Evolutionary conservation across 2,797 vertebrate genomes (phyloP).

Genomic region (Moxostoma hubbsi): DNA sequence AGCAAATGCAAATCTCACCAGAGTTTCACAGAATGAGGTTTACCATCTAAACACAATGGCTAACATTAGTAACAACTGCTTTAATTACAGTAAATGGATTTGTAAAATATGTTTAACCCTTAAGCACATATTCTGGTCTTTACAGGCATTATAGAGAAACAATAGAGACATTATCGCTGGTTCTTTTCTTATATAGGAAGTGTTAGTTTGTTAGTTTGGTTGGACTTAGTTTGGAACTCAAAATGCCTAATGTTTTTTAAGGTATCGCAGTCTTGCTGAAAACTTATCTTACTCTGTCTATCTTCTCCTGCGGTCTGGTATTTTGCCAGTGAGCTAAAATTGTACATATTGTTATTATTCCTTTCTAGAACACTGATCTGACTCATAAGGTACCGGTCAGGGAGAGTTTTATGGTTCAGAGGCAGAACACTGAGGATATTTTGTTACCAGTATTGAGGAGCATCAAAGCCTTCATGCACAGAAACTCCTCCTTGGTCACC

Average conservation of each 20-base stretch:
- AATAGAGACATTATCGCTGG: not conserved
- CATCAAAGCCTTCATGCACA: conserved; percentile 97
- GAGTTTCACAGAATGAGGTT: not conserved
- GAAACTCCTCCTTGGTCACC: conserved; percentile 92
- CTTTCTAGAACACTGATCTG: not conserved
- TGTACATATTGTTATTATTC: conserved; percentile 23
- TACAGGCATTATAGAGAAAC: too few species aligned
- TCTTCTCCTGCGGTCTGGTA: not conserved
- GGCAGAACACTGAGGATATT: not conserved
- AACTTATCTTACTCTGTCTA: not conserved
- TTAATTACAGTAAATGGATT: too few species aligned
- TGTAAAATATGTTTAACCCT: too few species aligned
- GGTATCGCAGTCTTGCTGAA: conserved; percentile 9
- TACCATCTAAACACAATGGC: not conserved
- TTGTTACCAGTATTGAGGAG: conserved; percentile 92
- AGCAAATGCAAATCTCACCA: not conserved
- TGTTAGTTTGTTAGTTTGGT: not conserved
- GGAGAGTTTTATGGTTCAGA: not conserved
- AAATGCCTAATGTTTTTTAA: conserved; percentile 3
- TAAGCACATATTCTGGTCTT: too few species aligned
- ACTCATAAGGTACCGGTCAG: not conserved
- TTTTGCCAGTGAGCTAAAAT: not conserved
- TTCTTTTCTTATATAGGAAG: not conserved
- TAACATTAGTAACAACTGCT: not conserved
- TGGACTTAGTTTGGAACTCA: too few species aligned